phyloP scores from a whole-genome alignment of 2,113 vertebrate genomes.

The Nycticryphes semicollaris region DNA sequence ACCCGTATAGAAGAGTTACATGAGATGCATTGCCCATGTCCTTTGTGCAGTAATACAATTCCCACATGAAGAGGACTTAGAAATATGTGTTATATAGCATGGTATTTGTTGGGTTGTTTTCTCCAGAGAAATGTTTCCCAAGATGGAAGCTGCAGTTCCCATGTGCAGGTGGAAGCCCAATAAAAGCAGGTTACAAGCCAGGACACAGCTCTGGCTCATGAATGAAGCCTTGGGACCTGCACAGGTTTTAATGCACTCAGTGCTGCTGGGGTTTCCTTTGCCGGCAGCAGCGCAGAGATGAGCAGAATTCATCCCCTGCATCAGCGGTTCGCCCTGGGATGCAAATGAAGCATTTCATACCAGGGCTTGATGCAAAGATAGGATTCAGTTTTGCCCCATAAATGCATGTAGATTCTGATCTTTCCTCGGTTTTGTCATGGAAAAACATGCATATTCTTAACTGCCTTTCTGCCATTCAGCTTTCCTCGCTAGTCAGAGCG shows the following conservation, averaged over 20 bases:
- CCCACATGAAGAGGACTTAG: background rate
- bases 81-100: background rate
- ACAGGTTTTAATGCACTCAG: background rate
- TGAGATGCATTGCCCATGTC: background rate
- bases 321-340: background rate
- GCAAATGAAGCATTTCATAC: background rate
- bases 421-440: background rate
- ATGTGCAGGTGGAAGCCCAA: background rate
- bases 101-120: background rate
- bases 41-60: background rate
- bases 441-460: background rate
- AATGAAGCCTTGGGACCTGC: background rate
- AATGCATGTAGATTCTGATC: background rate
- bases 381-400: background rate
- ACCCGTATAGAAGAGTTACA: background rate
- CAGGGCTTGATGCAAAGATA: background rate
- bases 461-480: background rate
- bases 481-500: background rate
- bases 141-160: background rate
- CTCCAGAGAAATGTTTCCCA: background rate
- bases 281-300: background rate
- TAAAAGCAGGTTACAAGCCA: background rate
- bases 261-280: background rate
- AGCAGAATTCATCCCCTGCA: background rate
- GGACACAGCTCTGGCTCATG: rapidly evolving